Conservation (phyloP, 2,797 vertebrate species). For the Zalophus californianus region DNA sequence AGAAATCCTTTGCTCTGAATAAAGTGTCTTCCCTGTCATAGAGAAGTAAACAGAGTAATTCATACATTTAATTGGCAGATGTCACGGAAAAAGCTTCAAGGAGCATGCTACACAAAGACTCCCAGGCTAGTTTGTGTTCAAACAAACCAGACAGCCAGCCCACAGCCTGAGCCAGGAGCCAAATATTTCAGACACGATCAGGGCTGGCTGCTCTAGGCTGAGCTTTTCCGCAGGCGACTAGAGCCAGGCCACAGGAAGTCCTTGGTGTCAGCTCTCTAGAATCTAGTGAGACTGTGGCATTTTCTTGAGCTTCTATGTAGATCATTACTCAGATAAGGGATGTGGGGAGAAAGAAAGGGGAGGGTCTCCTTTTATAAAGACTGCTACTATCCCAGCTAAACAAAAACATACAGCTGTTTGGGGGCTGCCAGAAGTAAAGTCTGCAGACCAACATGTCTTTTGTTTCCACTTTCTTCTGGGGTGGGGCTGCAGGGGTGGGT, state of each 20-base stretch:
- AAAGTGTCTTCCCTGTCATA: slow-evolving; percentile 54
- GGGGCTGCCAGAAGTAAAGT: background rate
- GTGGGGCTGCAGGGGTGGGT: background rate
- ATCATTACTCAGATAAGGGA: slow-evolving; percentile 59
- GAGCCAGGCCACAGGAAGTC: slow-evolving; percentile 76
- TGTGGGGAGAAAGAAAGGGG: background rate
- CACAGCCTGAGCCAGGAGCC: slow-evolving; percentile 71
- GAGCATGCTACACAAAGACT: slow-evolving; percentile 78
- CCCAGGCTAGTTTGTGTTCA: slow-evolving; percentile 76
- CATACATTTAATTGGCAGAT: slow-evolving; percentile 76
- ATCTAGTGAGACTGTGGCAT: background rate
- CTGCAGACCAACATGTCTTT: background rate
- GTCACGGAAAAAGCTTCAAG: slow-evolving; percentile 75
- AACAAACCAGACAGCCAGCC: slow-evolving; percentile 80
- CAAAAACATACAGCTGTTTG: background rate
- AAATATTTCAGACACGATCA: slow-evolving; percentile 81
- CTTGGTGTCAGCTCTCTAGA: slow-evolving; percentile 19
- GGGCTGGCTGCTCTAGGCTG: slow-evolving; percentile 64
- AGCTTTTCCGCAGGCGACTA: background rate
- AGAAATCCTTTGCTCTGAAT: slow-evolving; percentile 50
- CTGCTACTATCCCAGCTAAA: background rate
- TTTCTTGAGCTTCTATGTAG: slow-evolving; percentile 28
- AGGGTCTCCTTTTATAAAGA: background rate
- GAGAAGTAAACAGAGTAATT: slow-evolving; percentile 72
- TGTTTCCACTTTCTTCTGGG: slow-evolving; percentile 29